phyloP scores from a whole-genome alignment of 2,113 vertebrate species.

The Channa maculata region DNA sequence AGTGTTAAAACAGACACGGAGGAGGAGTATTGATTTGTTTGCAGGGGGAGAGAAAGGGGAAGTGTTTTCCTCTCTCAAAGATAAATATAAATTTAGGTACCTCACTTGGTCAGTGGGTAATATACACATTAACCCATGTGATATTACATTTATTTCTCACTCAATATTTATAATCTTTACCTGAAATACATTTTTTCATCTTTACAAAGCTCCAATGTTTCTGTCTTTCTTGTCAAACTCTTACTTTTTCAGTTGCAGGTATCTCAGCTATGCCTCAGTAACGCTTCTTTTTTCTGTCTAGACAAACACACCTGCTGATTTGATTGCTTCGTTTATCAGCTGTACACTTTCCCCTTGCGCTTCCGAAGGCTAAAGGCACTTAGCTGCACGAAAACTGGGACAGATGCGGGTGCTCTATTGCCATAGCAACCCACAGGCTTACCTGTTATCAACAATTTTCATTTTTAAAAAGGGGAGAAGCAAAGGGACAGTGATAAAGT shows the following conservation, averaged over 20 bases:
- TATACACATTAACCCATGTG: not conserved
- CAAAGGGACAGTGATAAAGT: not conserved
- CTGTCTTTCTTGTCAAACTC: not conserved
- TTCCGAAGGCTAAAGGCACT: constrained; percentile 39
- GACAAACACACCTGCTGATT: constrained; percentile 41
- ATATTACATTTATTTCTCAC: not conserved
- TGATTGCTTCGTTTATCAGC: constrained; percentile 46
- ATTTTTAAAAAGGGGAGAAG: constrained; percentile 18
- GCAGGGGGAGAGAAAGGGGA: not conserved
- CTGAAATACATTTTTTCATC: not conserved
- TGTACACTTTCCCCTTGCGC: constrained; percentile 2
- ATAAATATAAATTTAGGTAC: not conserved
- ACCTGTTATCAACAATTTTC: constrained; percentile 64
- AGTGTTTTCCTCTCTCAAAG: not conserved
- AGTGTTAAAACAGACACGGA: constrained; percentile 16
- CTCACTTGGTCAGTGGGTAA: not conserved
- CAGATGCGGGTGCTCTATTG: constrained; percentile 60
- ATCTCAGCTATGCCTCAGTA: not conserved
- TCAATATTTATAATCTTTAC: no score
- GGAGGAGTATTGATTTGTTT: constrained; percentile 33
- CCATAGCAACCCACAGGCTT: constrained; percentile 58
- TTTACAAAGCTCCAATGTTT: no score
- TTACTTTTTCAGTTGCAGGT: not conserved
- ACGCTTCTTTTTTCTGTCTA: not conserved
- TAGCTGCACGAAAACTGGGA: constrained; percentile 7